Evolutionary conservation across 2,797 vertebrate species (phyloP).

Genomic region (Acrossocheilus wenchowensis): DNA sequence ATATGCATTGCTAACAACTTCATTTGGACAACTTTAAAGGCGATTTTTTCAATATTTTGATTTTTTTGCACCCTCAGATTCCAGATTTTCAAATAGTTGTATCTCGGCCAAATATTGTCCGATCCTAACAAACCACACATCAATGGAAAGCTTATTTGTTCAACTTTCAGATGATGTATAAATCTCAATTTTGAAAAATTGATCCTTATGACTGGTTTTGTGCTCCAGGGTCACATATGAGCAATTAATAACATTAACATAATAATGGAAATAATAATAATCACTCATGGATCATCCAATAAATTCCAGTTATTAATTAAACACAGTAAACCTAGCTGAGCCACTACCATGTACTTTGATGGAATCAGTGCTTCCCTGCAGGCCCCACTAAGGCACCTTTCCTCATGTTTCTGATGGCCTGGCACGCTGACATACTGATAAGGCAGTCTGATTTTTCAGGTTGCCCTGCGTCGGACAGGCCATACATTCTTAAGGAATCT

Average conservation of each 20-base stretch:
- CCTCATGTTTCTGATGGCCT: constrained; percentile 16
- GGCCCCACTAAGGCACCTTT: neutral
- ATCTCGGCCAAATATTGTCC: too few species aligned
- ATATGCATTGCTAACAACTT: too few species aligned
- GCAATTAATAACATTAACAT: neutral
- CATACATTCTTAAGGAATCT: constrained; percentile 48
- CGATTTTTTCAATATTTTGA: too few species aligned
- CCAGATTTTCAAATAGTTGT: too few species aligned
- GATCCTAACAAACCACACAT: too few species aligned
- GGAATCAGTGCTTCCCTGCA: neutral
- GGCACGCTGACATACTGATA: constrained; percentile 26
- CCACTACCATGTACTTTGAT: neutral
- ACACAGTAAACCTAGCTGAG: neutral
- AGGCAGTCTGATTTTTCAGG: constrained; percentile 41
- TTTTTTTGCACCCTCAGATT: too few species aligned
- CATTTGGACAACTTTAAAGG: too few species aligned
- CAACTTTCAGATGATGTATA: too few species aligned
- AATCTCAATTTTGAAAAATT: too few species aligned
- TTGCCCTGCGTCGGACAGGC: constrained; percentile 50
- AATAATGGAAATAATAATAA: neutral
- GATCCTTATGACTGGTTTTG: too few species aligned
- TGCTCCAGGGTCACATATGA: too few species aligned
- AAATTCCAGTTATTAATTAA: neutral
- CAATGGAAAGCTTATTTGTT: too few species aligned
- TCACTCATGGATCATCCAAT: neutral